Evolutionary conservation across 2,797 vertebrate species (phyloP), one percentile per base, ranked within the genome.

Genomic region (Cynopterus sphinx): DNA sequence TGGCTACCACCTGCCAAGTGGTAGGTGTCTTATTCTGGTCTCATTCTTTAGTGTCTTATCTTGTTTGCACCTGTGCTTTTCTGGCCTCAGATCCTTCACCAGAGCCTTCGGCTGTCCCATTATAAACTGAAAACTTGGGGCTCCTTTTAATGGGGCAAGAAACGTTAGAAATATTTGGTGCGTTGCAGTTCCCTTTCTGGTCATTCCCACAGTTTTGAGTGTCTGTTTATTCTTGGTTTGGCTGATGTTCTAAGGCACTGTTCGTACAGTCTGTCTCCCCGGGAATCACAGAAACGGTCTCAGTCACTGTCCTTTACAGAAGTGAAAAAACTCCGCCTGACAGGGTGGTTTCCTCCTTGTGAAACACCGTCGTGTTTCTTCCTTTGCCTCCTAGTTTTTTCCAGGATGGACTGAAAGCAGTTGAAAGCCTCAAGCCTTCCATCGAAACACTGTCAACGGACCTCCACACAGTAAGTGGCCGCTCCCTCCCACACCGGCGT

Each of bases 331-430:
- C 51, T 85, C 78, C 19, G 16, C 43, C 43, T 78, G 31, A 51
- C 43, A 53, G 4, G 59, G 36, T 65, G 28, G 12, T 78, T 39
- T 49, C 63, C 90, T 95, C 55, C 24, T 84, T 87, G 46, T 96
- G 59, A 67, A 43, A 9, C 2, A 9, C 26, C 17, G 1, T 16
- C n/a, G 4, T 88, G 86, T 96, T 83, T 96, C 28, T 85, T 95
- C 68, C 39, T n/a, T 68, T 51, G 87, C 1, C 41, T 71, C 26
- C 36, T 97, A 99, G 99, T 98, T 99, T 99, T 98, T 99, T 99
- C 98, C 99, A 99, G 98, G 99, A 99, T 51, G 99, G 99, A 2
- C 98, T 99, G 93, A 99, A 99, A 99, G 99, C 99, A 1, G 99
- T 99, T 84, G 99, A 99, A 98, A 99, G 99, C 98, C 99, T 99